A percentile compares a stretch with the other conserved stretches of the same genome.
Evolutionary conservation across 2,888 invertebrate species (phyloP).

Genomic region (Apotomis betuletana): DNA sequence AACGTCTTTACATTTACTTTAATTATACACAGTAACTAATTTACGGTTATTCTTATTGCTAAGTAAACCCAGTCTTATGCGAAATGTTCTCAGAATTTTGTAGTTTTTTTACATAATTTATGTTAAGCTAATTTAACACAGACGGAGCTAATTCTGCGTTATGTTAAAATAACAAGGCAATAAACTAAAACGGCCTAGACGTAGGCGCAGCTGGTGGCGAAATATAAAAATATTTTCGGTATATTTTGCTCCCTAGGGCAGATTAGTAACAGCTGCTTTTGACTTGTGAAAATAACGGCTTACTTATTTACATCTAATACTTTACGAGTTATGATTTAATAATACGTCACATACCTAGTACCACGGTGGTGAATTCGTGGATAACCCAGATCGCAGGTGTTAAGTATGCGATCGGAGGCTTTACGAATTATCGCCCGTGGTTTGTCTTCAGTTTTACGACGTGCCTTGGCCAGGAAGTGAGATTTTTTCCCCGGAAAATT

Average conservation of each 20-base stretch:
- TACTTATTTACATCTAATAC: neutral
- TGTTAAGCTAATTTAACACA: neutral
- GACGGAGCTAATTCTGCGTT: neutral
- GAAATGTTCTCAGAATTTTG: neutral
- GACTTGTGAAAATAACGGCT: conserved; percentile 1
- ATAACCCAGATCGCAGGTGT: too few species aligned
- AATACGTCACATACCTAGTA: too few species aligned
- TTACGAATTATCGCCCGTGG: too few species aligned
- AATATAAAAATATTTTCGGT: neutral
- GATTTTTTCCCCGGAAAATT: too few species aligned
- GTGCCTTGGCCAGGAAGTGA: too few species aligned
- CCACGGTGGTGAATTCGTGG: too few species aligned
- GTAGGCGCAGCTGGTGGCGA: neutral
- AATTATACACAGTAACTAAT: neutral
- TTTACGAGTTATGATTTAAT: neutral
- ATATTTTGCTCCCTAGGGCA: conserved; percentile 7
- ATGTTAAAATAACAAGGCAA: conserved; percentile 10
- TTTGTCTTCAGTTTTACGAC: too few species aligned
- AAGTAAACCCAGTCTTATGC: neutral
- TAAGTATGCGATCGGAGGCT: too few species aligned
- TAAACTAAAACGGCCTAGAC: conserved; percentile 11
- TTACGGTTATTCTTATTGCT: neutral
- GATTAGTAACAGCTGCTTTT: conserved; percentile 19
- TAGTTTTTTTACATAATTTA: conserved; percentile 1
- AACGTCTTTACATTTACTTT: neutral